Conservation (phyloP, 2,113 vertebrate genomes). For the Oryctolagus cuniculus region mOryCun1.1 NC_091443.1:66819501-66820000, state of each 20-base stretch:
- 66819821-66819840: not conserved
- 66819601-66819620: not conserved
- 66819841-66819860: not conserved
- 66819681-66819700: not conserved
- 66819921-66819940: not conserved
- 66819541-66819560: not conserved
- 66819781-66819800: not conserved
- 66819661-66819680: not conserved
- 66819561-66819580: not conserved
- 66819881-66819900: not conserved
- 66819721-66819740: conserved; percentile 25
- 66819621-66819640: not conserved
- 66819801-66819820: not conserved
- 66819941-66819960: not conserved
- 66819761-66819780: not conserved
- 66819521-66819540: not conserved
- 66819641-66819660: not conserved
- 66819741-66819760: not conserved
- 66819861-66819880: not conserved
- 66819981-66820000: not conserved
- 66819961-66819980: not conserved
- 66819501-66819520: not conserved
- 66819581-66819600: not conserved
- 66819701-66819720: not conserved
- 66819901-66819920: not conserved